phyloP scores from a whole-genome alignment of 2,888 invertebrate species.

The Alentia gelatinosa region DNA sequence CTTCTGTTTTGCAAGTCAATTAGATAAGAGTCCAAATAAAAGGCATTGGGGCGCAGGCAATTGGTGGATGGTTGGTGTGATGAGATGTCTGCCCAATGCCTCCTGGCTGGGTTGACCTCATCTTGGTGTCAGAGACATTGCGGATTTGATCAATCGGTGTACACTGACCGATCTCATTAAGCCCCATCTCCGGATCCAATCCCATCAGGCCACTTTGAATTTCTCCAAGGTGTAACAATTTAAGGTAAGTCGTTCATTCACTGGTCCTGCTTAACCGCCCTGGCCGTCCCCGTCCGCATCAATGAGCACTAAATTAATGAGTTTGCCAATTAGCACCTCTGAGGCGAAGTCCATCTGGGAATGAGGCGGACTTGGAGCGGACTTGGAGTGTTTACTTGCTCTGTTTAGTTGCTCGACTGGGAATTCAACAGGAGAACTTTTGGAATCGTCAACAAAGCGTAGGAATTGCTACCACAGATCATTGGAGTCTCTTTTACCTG shows the following conservation, averaged over 20 bases:
- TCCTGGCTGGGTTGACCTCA: not conserved
- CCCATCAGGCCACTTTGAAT: not conserved
- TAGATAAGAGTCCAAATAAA: not conserved
- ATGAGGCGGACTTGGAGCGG: too few relatives aligned
- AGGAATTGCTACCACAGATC: too few relatives aligned
- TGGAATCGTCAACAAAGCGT: too few relatives aligned
- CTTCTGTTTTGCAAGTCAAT: constrained; percentile 43
- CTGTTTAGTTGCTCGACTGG: too few relatives aligned
- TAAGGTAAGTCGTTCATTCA: not conserved
- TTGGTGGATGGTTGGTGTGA: not conserved
- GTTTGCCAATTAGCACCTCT: too few relatives aligned
- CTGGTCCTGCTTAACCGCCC: not conserved
- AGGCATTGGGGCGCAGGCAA: not conserved
- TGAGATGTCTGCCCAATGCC: not conserved
- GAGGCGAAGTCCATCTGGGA: too few relatives aligned
- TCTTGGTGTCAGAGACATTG: not conserved
- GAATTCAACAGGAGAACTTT: too few relatives aligned
- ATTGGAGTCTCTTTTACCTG: too few relatives aligned
- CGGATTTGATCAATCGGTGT: not conserved
- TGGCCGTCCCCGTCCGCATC: not conserved
- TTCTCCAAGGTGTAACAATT: not conserved
- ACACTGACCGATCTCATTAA: not conserved
- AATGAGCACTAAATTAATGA: not conserved
- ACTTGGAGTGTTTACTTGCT: too few relatives aligned
- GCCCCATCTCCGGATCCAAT: not conserved